These are phyloP conservation scores for Cervus canadensis DNA, from an alignment of 2,113 vertebrate species.

Conservation along the genomic window DNA sequence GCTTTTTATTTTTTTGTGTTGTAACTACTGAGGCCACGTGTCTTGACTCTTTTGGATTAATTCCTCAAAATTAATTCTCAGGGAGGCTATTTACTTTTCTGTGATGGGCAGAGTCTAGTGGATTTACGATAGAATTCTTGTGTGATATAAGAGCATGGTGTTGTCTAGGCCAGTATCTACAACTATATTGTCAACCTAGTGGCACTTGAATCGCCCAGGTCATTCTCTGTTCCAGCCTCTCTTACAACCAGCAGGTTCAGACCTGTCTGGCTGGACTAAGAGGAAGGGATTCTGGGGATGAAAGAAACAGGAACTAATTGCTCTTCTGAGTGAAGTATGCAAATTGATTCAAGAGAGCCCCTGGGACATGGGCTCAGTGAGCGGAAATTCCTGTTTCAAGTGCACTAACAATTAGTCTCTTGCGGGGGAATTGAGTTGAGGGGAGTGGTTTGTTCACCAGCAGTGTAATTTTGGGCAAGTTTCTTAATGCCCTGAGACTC, in stretches of 20 bases:
- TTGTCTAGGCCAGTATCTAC: background rate
- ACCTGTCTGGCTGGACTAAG: background rate
- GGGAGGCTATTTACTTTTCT: slow-evolving; percentile 5
- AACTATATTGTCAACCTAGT: background rate
- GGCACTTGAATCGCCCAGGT: background rate
- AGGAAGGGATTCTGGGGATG: background rate
- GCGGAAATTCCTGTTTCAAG: background rate
- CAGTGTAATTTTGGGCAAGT: background rate
- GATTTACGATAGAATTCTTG: background rate
- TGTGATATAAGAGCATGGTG: background rate
- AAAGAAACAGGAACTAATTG: background rate
- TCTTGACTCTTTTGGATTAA: slow-evolving; percentile 10
- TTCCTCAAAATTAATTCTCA: background rate
- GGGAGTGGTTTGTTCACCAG: background rate
- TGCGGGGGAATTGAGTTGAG: too few relatives aligned
- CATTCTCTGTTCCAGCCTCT: background rate
- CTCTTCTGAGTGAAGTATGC: background rate
- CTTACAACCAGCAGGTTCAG: background rate
- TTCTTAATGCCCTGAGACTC: background rate
- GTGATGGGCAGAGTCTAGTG: background rate
- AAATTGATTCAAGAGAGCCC: background rate
- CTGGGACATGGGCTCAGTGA: background rate
- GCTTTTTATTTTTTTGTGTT: background rate
- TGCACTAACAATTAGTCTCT: background rate
- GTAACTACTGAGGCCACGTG: background rate